Evolutionary conservation across 1,140 invertebrate species (phyloP).

Genomic region (Platyscapa corneri): DNA sequence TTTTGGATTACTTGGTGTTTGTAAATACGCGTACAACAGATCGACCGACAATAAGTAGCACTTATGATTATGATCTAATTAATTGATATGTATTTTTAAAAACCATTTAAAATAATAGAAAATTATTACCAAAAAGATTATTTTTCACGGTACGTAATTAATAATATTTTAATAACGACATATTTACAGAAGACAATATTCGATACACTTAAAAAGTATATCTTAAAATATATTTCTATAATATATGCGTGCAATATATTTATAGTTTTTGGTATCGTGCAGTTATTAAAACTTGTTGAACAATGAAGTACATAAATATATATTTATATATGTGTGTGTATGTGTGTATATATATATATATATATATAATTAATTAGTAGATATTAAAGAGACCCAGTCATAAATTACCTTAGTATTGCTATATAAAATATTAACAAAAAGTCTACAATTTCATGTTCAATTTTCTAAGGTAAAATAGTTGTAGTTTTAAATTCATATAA

Average conservation of each 20-base stretch:
- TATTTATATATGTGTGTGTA: no score
- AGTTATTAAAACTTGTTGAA: constrained; percentile 13
- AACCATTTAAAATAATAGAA: background rate
- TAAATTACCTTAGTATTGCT: background rate
- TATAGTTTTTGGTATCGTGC: constrained; percentile 1
- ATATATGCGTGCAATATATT: constrained; percentile 23
- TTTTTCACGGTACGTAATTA: background rate
- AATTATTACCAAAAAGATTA: constrained; percentile 1
- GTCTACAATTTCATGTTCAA: background rate
- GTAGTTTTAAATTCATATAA: no score
- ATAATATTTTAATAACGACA: background rate
- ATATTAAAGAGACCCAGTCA: constrained; percentile 14
- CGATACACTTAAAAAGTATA: constrained; percentile 11
- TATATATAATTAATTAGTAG: background rate
- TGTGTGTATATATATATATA: background rate
- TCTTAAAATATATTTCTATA: constrained; percentile 1
- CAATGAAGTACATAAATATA: constrained; percentile 1
- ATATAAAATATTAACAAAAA: background rate
- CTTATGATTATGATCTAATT: constrained; percentile 13
- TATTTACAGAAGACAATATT: constrained; percentile 30
- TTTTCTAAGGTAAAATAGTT: no score
- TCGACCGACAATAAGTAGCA: constrained; percentile 43
- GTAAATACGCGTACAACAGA: constrained; percentile 27
- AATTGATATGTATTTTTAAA: background rate
- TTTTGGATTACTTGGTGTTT: constrained; percentile 27